Percentiles rank a stretch among this genome's conserved stretches.
phyloP scores from a whole-genome alignment of 2,888 invertebrate genomes.

The Brachyptera putata region DNA sequence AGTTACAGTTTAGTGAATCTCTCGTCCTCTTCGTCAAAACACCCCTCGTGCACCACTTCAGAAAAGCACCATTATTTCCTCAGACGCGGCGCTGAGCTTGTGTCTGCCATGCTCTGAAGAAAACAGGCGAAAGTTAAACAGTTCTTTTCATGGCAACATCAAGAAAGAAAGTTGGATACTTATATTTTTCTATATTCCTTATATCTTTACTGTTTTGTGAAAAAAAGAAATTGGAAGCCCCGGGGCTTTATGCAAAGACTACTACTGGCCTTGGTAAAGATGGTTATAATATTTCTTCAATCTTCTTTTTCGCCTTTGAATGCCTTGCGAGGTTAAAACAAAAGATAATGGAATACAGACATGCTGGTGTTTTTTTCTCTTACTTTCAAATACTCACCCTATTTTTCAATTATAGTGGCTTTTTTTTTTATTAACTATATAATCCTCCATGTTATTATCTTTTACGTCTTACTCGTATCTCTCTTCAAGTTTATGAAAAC shows the following conservation, averaged over 20 bases:
- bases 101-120: too few species aligned
- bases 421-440: neutral
- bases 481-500: too few species aligned
- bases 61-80: conserved; percentile 4
- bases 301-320: conserved; percentile 24
- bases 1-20: neutral
- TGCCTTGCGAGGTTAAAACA: neutral
- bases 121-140: too few species aligned
- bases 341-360: conserved; percentile 25
- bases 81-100: too few species aligned
- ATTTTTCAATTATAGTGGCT: conserved; percentile 19
- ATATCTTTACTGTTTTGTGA: conserved; percentile 24
- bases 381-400: neutral
- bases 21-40: neutral
- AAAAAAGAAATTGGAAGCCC: conserved; percentile 24
- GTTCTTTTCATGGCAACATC: conserved; percentile 3
- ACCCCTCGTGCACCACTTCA: too few species aligned
- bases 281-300: conserved; percentile 25
- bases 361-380: conserved; percentile 6
- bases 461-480: neutral
- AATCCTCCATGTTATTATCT: neutral
- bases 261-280: neutral
- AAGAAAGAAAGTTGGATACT: conserved; percentile 3
- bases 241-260: conserved; percentile 12
- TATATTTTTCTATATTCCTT: conserved; percentile 19